Conservation (phyloP, 2,888 invertebrate genomes). For the Lycocerus yunnanus region DNA sequence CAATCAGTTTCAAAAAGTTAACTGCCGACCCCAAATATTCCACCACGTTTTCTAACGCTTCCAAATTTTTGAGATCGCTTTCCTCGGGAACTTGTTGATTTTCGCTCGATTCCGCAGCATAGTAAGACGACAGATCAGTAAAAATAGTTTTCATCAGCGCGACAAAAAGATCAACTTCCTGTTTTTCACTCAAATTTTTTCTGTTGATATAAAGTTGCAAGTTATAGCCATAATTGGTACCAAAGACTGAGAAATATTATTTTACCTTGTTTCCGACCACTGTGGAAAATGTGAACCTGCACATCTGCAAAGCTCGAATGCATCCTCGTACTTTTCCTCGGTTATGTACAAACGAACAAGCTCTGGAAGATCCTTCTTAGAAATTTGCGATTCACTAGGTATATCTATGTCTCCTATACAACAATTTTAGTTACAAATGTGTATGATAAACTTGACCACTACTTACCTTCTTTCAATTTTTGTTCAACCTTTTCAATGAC, state of each 20-base stretch:
- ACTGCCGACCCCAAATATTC: conserved; percentile 68
- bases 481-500: conserved; percentile 59
- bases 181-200: conserved; percentile 28
- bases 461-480: conserved; percentile 40
- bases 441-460: neutral
- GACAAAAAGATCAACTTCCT: conserved; percentile 37
- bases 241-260: neutral
- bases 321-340: conserved; percentile 60
- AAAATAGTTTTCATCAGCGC: conserved; percentile 38
- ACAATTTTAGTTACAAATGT: neutral
- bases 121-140: conserved; percentile 28
- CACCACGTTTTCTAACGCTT: conserved; percentile 58
- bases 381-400: conserved; percentile 10
- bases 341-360: conserved; percentile 56
- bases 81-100: conserved; percentile 43
- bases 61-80: conserved; percentile 54
- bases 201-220: conserved; percentile 25
- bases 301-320: conserved; percentile 48
- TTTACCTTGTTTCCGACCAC: conserved; percentile 28
- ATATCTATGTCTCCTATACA: neutral
- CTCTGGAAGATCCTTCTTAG: conserved; percentile 20
- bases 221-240: neutral
- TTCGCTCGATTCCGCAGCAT: conserved; percentile 38
- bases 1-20: conserved; percentile 47
- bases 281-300: conserved; percentile 20